Percentiles rank a stretch among this genome's conserved stretches.
These are phyloP conservation scores for Ctenochaetus hawaiiensis DNA, from an alignment of 2,797 vertebrate species.

Conservation along the genomic window DNA sequence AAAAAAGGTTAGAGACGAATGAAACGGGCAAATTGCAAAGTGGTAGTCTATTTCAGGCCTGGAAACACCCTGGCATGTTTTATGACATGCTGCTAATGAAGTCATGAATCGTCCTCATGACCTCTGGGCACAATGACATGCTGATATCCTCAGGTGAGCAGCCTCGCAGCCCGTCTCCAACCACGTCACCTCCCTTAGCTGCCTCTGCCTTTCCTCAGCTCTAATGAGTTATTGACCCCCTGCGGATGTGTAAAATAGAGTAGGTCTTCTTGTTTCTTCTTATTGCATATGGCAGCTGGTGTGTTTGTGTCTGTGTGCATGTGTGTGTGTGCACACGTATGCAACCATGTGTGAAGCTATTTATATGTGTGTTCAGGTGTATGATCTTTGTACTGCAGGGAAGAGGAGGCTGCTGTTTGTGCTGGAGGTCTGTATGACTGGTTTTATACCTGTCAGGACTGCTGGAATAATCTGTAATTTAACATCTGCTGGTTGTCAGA, in stretches of 20 bases:
- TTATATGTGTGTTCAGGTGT: constrained; percentile 44
- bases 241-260: constrained; percentile 78
- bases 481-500: constrained; percentile 65
- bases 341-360: constrained; percentile 59
- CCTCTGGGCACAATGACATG: constrained; percentile 72
- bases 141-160: constrained; percentile 76
- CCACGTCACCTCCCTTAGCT: constrained; percentile 64
- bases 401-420: constrained; percentile 45
- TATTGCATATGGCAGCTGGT: constrained; percentile 73
- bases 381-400: constrained; percentile 36
- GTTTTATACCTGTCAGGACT: constrained; percentile 66
- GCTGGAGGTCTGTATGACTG: constrained; percentile 51
- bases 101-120: constrained; percentile 72
- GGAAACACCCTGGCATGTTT: constrained; percentile 59
- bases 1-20: constrained; percentile 50
- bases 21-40: constrained; percentile 59
- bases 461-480: constrained; percentile 71
- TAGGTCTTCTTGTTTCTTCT: constrained; percentile 67
- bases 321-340: constrained; percentile 13
- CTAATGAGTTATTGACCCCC: constrained; percentile 86
- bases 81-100: constrained; percentile 77
- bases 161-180: constrained; percentile 43
- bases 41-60: constrained; percentile 38
- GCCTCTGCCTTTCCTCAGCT: constrained; percentile 56
- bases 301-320: constrained; percentile 49